These are phyloP conservation scores for Oreonectes daqikongensis DNA, from an alignment of 2,797 vertebrate species.

Conservation along the genomic window DNA sequence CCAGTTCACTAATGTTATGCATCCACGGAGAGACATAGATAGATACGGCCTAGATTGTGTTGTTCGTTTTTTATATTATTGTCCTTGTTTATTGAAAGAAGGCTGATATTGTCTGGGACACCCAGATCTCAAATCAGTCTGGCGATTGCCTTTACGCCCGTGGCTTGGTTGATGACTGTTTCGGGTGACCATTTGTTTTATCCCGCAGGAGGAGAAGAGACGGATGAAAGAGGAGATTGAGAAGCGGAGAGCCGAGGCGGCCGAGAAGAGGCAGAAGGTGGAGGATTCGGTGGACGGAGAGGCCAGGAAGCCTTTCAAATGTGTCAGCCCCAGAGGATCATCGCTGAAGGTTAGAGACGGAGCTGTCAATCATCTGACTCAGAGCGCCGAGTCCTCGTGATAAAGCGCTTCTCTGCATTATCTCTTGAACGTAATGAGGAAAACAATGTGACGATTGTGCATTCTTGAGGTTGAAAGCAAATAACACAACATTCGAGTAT, in stretches of 20 bases:
- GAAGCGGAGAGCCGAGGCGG: slow-evolving; percentile 93
- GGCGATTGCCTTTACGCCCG: not conserved
- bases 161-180: not conserved
- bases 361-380: slow-evolving; percentile 32
- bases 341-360: slow-evolving; percentile 87
- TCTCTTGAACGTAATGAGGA: slow-evolving; percentile 9
- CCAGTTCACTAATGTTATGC: slow-evolving; percentile 26
- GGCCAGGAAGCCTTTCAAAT: slow-evolving; percentile 90
- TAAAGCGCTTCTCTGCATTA: slow-evolving; percentile 2
- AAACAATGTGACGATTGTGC: not conserved
- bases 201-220: slow-evolving; percentile 89
- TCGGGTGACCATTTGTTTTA: not conserved
- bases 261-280: slow-evolving; percentile 94
- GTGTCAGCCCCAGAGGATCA: slow-evolving; percentile 91
- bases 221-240: slow-evolving; percentile 98
- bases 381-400: not conserved
- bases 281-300: slow-evolving; percentile 84
- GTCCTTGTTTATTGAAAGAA: not conserved
- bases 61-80: slow-evolving; percentile 3
- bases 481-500: not conserved
- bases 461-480: not conserved
- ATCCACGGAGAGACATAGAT: not conserved
- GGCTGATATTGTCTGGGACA: not conserved
- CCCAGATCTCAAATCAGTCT: not conserved
- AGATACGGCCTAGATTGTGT: slow-evolving; percentile 1